Percentiles rank a stretch among this genome's conserved stretches.
Evolutionary conservation across 2,113 vertebrate species (phyloP).

Genomic region (Aythya baeri): DNA sequence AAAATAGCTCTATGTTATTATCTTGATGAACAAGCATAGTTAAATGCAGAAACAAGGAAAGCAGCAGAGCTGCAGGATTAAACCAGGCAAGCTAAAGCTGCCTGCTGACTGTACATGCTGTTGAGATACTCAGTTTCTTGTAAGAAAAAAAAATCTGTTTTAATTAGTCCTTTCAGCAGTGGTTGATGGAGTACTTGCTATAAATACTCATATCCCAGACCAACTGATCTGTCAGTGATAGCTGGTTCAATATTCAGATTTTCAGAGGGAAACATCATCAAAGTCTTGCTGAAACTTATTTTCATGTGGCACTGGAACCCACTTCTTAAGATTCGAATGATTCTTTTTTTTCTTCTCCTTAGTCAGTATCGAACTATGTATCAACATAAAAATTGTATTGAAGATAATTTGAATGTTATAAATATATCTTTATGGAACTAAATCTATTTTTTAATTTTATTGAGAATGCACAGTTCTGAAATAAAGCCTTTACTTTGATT

Average conservation of each 20-base stretch:
- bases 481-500: not conserved
- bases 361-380: not conserved
- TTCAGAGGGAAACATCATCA: not conserved
- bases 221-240: not conserved
- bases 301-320: not conserved
- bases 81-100: not conserved
- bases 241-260: not conserved
- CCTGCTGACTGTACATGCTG: not conserved
- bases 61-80: not conserved
- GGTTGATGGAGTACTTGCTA: not conserved
- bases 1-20: not conserved
- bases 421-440: not conserved
- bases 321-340: not conserved
- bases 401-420: not conserved
- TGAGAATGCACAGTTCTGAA: slow-evolving; percentile 12
- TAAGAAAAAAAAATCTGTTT: not conserved
- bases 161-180: not conserved
- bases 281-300: not conserved
- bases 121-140: not conserved
- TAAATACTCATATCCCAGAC: not conserved
- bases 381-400: not conserved
- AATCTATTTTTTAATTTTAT: slow-evolving; percentile 8
- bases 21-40: not conserved
- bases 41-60: not conserved
- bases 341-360: not conserved